Conservation (phyloP, 1,140 invertebrate genomes). For the Fopius arisanus region DNA sequence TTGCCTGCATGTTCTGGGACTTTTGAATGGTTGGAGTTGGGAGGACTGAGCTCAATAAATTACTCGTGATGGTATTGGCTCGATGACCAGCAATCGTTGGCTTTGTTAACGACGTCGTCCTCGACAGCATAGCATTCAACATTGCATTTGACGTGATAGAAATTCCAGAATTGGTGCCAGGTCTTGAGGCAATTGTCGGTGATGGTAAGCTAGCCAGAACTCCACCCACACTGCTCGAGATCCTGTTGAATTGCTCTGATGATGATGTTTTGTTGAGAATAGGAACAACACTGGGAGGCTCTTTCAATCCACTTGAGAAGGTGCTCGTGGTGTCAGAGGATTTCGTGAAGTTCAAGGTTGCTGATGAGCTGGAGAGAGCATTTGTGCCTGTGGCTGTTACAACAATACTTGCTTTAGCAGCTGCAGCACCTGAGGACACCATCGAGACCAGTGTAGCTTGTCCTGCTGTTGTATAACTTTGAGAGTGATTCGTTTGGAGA, state of each 20-base stretch:
- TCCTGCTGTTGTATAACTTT: slow-evolving; percentile 47
- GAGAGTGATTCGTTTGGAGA: slow-evolving; percentile 53
- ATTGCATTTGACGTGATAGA: slow-evolving; percentile 62
- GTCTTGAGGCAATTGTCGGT: slow-evolving; percentile 31
- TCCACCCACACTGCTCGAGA: slow-evolving; percentile 46
- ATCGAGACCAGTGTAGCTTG: slow-evolving; percentile 57
- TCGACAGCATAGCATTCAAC: slow-evolving; percentile 61
- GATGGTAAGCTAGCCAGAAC: slow-evolving; percentile 38
- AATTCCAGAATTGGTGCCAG: slow-evolving; percentile 42
- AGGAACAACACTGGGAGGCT: slow-evolving; percentile 35
- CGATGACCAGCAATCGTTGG: slow-evolving; percentile 51
- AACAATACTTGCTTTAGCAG: slow-evolving; percentile 40
- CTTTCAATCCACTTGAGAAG: slow-evolving; percentile 55
- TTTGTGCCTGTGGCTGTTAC: slow-evolving; percentile 44
- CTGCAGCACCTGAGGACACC: slow-evolving; percentile 68
- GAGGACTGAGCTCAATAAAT: slow-evolving; percentile 52
- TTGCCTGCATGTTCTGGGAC: slow-evolving; percentile 52
- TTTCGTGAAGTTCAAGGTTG: slow-evolving; percentile 39
- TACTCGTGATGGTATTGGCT: slow-evolving; percentile 54
- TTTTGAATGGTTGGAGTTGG: slow-evolving; percentile 49
- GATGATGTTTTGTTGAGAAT: slow-evolving; percentile 40
- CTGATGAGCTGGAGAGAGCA: slow-evolving; percentile 36
- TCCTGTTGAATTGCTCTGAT: slow-evolving; percentile 46
- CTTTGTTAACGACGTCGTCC: slow-evolving; percentile 50
- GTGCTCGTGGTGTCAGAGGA: slow-evolving; percentile 56